Percentiles rank a stretch among this genome's conserved stretches.
phyloP scores from a whole-genome alignment of 2,888 invertebrate species.

The Sinohyriopsis cumingii region DNA sequence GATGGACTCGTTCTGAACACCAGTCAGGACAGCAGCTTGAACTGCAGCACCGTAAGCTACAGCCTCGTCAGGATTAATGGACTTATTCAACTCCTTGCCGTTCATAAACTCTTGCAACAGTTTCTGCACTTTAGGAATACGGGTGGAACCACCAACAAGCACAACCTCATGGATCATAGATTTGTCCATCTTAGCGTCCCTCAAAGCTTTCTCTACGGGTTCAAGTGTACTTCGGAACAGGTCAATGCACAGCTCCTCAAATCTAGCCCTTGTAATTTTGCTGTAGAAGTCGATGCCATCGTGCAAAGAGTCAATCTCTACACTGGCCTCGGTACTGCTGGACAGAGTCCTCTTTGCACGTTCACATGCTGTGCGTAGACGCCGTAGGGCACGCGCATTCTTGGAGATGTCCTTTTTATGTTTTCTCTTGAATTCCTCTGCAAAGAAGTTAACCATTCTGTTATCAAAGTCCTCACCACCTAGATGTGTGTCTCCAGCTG shows the following conservation, averaged over 20 bases:
- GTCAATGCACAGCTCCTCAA: constrained; percentile 64
- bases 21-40: constrained; percentile 80
- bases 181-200: constrained; percentile 86
- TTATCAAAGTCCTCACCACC: constrained; percentile 68
- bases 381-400: constrained; percentile 56
- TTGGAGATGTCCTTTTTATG: constrained; percentile 54
- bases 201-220: constrained; percentile 85
- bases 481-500: constrained; percentile 67
- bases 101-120: constrained; percentile 64
- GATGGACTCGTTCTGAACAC: constrained; percentile 77
- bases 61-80: constrained; percentile 94
- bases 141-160: constrained; percentile 79
- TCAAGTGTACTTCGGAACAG: constrained; percentile 78
- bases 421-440: constrained; percentile 62
- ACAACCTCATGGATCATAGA: constrained; percentile 84
- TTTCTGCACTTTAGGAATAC: constrained; percentile 68
- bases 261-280: constrained; percentile 63
- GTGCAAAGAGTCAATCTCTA: constrained; percentile 65
- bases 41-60: constrained; percentile 80
- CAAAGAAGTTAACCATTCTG: constrained; percentile 58
- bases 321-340: constrained; percentile 54
- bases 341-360: constrained; percentile 65
- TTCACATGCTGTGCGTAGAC: constrained; percentile 65
- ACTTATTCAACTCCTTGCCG: constrained; percentile 59
- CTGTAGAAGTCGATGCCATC: constrained; percentile 67